Conservation (phyloP, 2,797 vertebrate genomes). For the Chelidonichthys spinosus region DNA sequence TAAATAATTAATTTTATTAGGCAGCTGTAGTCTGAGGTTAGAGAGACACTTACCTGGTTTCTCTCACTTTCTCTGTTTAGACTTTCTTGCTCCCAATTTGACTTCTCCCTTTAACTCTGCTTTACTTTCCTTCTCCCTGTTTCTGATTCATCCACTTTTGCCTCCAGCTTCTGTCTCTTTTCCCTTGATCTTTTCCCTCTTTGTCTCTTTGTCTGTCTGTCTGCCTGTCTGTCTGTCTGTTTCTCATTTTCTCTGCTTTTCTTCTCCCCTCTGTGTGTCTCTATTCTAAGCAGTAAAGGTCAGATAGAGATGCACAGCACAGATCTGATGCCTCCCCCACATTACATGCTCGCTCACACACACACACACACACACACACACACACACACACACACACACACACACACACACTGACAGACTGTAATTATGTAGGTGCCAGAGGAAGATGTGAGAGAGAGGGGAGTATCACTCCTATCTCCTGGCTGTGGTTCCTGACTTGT, state of each 20-base stretch:
- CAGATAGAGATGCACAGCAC: constrained; percentile 77
- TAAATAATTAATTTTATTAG: constrained; percentile 82
- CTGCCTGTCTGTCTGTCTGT: constrained; percentile 8
- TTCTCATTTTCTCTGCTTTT: constrained; percentile 37
- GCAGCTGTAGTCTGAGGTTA: constrained; percentile 63
- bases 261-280: constrained; percentile 38
- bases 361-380: constrained; percentile 20
- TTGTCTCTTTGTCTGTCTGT: constrained; percentile 5
- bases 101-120: not conserved
- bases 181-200: constrained; percentile 18
- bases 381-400: constrained; percentile 23
- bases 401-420: constrained; percentile 52
- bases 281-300: constrained; percentile 81
- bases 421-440: constrained; percentile 76
- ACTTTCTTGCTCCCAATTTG: not conserved
- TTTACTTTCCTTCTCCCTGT: not conserved
- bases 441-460: constrained; percentile 53
- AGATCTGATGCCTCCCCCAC: constrained; percentile 75
- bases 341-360: constrained; percentile 46
- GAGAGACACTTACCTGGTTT: constrained; percentile 34
- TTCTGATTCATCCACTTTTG: not conserved
- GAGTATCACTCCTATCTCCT: constrained; percentile 53
- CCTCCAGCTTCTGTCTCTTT: not conserved
- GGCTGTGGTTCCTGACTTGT: constrained; percentile 58
- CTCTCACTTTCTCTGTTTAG: constrained; percentile 4